Percentiles rank a stretch among this genome's conserved stretches.
These are phyloP conservation scores for Pangasius mekongensis DNA, from an alignment of 2,797 vertebrate genomes.

Conservation along the genomic window DNA sequence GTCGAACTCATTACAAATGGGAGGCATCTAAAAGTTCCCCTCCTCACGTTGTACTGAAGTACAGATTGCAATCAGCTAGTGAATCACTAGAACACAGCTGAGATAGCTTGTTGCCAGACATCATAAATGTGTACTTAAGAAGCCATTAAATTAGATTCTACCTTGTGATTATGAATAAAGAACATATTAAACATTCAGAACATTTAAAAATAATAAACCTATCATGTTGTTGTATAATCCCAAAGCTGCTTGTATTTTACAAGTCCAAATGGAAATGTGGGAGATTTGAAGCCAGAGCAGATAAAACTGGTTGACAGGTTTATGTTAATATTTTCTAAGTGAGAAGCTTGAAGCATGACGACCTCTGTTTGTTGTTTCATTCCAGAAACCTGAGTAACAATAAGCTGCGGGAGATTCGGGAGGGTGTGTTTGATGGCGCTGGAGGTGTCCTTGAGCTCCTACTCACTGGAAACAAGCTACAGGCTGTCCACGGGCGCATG, in stretches of 20 bases:
- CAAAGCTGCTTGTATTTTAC: neutral
- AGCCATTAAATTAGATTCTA: conserved; percentile 30
- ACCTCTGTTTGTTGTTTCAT: conserved; percentile 13
- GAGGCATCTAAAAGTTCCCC: conserved; percentile 70
- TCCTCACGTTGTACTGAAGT: conserved; percentile 55
- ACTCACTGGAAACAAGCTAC: conserved; percentile 92
- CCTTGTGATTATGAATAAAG: conserved; percentile 32
- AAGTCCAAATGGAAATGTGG: conserved; percentile 4
- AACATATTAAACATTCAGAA: conserved; percentile 10
- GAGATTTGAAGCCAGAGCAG: conserved; percentile 3
- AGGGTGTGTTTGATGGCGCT: conserved; percentile 88
- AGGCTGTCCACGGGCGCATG: conserved; percentile 85
- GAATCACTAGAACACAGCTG: conserved; percentile 35
- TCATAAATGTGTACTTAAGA: conserved; percentile 46
- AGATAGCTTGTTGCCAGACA: conserved; percentile 25
- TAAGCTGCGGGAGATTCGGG: conserved; percentile 91
- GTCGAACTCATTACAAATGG: conserved; percentile 76
- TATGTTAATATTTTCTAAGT: conserved; percentile 11
- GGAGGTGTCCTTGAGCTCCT: conserved; percentile 87
- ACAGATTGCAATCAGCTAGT: conserved; percentile 54
- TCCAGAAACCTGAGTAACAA: conserved; percentile 95
- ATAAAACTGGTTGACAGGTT: conserved; percentile 19
- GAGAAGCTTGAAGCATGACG: conserved; percentile 7
- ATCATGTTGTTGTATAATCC: conserved; percentile 16
- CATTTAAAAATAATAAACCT: neutral